Evolutionary conservation across 2,797 vertebrate genomes (phyloP).

Genomic region (Crocodylus rhombifer): DNA sequence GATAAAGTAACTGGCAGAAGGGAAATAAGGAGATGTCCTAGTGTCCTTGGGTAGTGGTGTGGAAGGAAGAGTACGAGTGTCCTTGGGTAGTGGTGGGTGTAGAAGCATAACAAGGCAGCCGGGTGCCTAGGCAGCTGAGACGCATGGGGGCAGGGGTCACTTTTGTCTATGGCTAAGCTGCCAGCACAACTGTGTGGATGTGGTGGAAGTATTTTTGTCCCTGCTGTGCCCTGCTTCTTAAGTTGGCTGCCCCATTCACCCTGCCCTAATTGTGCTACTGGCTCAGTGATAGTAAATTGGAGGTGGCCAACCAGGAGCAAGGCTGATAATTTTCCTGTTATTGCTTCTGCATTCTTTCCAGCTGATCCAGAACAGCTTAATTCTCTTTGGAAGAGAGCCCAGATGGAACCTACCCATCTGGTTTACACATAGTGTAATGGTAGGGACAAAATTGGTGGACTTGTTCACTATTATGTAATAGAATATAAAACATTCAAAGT

Average conservation of each 20-base stretch:
- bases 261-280: no score
- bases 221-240: no score
- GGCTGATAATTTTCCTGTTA: background rate
- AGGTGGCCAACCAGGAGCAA: slow-evolving; percentile 35
- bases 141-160: no score
- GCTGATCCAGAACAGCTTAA: background rate
- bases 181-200: no score
- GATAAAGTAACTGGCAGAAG: background rate
- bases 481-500: background rate
- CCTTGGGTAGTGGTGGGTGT: background rate
- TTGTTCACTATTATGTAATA: background rate
- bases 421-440: background rate
- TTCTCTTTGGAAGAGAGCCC: slow-evolving; percentile 34
- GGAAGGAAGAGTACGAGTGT: background rate
- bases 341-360: background rate
- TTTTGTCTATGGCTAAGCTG: no score
- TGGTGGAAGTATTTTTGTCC: no score
- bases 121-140: no score
- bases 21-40: background rate
- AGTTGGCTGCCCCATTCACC: no score
- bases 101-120: no score
- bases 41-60: background rate
- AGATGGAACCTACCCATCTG: slow-evolving; percentile 21
- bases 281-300: slow-evolving; percentile 7
- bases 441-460: background rate